Evolutionary conservation across 2,888 invertebrate species (phyloP), one percentile per base, ranked within the genome.

Genomic region (Drosophila austrosaltans): DNA sequence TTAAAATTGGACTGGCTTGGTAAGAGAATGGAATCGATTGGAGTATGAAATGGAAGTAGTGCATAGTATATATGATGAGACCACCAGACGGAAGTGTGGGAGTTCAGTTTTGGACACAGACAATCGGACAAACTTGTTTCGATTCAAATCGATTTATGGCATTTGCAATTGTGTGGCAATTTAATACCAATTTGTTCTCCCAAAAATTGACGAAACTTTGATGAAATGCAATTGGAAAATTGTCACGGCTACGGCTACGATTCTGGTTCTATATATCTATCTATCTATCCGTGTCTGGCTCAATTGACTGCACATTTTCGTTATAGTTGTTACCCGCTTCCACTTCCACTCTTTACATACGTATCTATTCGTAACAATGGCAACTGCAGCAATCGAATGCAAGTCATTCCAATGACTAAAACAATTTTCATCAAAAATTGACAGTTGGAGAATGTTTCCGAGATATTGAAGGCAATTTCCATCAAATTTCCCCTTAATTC

Each of bases 81-180:
- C 16, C 16, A 16, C 16, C 36, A 53, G 48, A 32, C 48, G 69
- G 36, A 61, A 40, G 28, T 32, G 67, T 22, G 68, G 67, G 44
- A 65, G 60, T 56, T 75, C 32, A 22, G 25, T 48, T 36, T 36
- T 16, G 48, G 48, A 48, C 48, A 48, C 10, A 48, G 48, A 48
- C 48, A 48, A 48, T 48, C 12, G 48, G 48, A 48, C 48, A 53
- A 64, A 67, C 63, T 68, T 39, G 58, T 25, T 56, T 57, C 77
- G 74, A 28, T 63, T 72, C 74, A 62, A 67, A 63, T 87, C 83
- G 89, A 83, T 83, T 83, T 83, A 89, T 83, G 83, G 82, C 75
- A 74, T 88, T 88, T 68, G 87, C 83, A 87, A 83, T 87, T 89
- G 83, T 83, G 76, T 67, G 87, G 83, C 89, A 83, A 83, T 83